A percentile compares a stretch with the other conserved stretches of the same genome.
These are phyloP conservation scores for Mesitornis unicolor DNA, from an alignment of 2,113 vertebrate species.

Conservation along the genomic window DNA sequence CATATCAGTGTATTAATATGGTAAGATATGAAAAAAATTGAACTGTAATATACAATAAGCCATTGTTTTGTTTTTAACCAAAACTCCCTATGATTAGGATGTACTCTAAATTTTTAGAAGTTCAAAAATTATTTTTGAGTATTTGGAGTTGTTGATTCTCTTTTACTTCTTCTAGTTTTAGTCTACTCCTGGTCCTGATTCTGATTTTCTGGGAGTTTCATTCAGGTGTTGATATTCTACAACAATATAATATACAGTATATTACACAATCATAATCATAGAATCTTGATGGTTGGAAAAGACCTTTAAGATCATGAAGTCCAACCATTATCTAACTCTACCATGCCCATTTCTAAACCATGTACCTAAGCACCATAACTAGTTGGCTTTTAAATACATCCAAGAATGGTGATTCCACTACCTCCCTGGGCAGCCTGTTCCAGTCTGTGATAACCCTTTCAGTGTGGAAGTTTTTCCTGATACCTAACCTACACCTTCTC, in stretches of 20 bases:
- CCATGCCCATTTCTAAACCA: too few species aligned
- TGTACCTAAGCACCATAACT: too few species aligned
- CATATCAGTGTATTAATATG: neutral
- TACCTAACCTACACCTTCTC: too few species aligned
- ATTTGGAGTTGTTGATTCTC: neutral
- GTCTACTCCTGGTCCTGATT: neutral
- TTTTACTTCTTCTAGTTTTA: neutral
- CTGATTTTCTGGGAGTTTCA: neutral
- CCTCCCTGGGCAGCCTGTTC: too few species aligned
- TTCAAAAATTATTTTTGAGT: neutral
- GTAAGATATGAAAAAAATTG: neutral
- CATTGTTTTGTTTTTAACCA: neutral
- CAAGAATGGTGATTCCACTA: too few species aligned
- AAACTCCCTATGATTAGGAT: accelerated
- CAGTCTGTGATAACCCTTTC: too few species aligned
- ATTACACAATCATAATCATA: neutral
- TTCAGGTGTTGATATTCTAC: neutral
- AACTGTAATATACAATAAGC: neutral
- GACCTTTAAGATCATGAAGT: too few species aligned
- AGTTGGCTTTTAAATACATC: too few species aligned
- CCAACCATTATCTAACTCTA: too few species aligned
- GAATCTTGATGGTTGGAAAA: too few species aligned
- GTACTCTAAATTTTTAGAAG: neutral
- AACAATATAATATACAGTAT: neutral
- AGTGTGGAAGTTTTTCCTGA: too few species aligned